A percentile compares a stretch with the other conserved stretches of the same genome.
Evolutionary conservation across 37 sponge, comb jelly and placozoan species (phyloP).

Genomic region (Mnemiopsis leidyi): DNA sequence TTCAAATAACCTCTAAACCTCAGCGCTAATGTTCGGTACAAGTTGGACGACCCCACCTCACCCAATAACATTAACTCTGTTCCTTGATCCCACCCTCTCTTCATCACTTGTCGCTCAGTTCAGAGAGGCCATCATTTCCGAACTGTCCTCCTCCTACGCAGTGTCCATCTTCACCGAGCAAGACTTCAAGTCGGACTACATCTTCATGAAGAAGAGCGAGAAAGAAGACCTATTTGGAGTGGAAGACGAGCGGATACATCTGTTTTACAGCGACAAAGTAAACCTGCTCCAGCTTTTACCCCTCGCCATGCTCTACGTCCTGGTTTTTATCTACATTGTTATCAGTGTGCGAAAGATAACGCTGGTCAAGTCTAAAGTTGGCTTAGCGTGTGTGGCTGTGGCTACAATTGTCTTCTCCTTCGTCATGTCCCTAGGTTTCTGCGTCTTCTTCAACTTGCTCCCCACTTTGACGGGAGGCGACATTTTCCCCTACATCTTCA

Average conservation of each 20-base stretch:
- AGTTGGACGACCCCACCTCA: slow-evolving; percentile 53
- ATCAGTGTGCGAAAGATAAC: slow-evolving; percentile 80
- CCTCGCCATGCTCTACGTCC: slow-evolving; percentile 42
- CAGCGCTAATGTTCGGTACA: slow-evolving; percentile 49
- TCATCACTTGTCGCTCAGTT: neutral
- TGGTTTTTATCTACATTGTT: slow-evolving; percentile 62
- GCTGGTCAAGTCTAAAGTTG: slow-evolving; percentile 85
- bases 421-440: slow-evolving; percentile 94
- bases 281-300: neutral
- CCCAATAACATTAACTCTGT: slow-evolving; percentile 50
- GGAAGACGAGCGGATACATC: neutral
- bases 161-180: slow-evolving; percentile 37
- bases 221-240: neutral
- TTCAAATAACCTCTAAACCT: no score
- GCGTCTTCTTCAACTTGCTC: slow-evolving; percentile 84
- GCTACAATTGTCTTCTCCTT: slow-evolving; percentile 78
- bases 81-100: slow-evolving; percentile 36
- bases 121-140: neutral
- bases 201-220: neutral
- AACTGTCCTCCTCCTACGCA: neutral
- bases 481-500: slow-evolving; percentile 89
- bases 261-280: slow-evolving; percentile 42
- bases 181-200: slow-evolving; percentile 48
- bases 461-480: slow-evolving; percentile 73
- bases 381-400: slow-evolving; percentile 83